Base-by-base conservation (phyloP, 2,888 invertebrate genomes). In the Aspidapion aeneum region DNA sequence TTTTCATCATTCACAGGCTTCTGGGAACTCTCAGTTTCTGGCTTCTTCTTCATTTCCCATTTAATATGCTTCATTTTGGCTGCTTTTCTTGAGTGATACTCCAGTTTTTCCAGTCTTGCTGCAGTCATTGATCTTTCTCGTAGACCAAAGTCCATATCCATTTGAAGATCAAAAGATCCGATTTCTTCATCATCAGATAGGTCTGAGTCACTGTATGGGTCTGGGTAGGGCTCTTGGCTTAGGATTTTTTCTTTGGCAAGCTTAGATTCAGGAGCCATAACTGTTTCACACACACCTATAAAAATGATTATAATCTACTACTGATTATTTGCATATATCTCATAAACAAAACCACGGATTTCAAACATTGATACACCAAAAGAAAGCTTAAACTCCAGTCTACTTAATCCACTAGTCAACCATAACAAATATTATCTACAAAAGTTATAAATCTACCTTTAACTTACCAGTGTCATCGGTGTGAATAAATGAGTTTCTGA, bases 401-500 rank as follows among this genome's bases (percentile, higher is more conserved):
- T n/a, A n/a, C n/a, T n/a, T n/a, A n/a, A n/a, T n/a, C n/a, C n/a
- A n/a, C n/a, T n/a, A 35, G 12, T 12, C 35, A 3, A 12, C 35
- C 35, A 7, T 35, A 35, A 35, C 35, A 3, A 7, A 35, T 35
- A 35, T 35, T 12, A 35, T 35, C 35, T 35, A 12, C 35, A 35
- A 3, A 35, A 35, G 3, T 7, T 35, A 35, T 7, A 35, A 7
- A 7, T 7, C 3, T 7, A n/a, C n/a, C n/a, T 18, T 56, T 17
- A 63, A 55, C 19, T 59, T 70, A 80, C 80, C 80, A 72, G 96
- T 95, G 80, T 97, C 96, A 82, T 98, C 97, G 19, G 95, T 94
- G 20, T 94, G 93, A 76, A 97, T 93, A 80, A 96, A 98, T 9
- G 96, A 95, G 80, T 96, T 95, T 63, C 94, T 85, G 70, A 97